Percentiles rank a stretch among this genome's conserved stretches.
Evolutionary conservation across 2,113 vertebrate species (phyloP).

Genomic region (Scortum barcoo): DNA sequence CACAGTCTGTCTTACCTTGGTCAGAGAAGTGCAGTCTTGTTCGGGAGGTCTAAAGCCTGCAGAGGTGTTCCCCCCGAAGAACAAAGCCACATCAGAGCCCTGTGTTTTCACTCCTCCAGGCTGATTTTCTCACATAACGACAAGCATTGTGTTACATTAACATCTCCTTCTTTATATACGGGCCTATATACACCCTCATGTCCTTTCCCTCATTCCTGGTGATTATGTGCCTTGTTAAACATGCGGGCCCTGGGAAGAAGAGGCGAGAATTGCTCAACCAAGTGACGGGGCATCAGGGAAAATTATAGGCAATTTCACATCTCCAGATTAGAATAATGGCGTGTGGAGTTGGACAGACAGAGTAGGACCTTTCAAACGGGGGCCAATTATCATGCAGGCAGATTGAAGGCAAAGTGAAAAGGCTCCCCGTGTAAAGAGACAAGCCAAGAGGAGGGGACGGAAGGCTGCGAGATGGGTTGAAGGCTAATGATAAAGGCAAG

Average conservation of each 20-base stretch:
- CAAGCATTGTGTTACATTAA: conserved; percentile 67
- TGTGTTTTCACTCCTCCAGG: conserved; percentile 55
- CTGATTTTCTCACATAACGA: conserved; percentile 61
- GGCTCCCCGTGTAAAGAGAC: conserved; percentile 65
- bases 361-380: conserved; percentile 82
- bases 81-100: conserved; percentile 50
- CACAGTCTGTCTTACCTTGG: conserved; percentile 63
- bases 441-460: conserved; percentile 54
- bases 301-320: conserved; percentile 90
- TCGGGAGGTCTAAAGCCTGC: conserved; percentile 38
- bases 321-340: conserved; percentile 88
- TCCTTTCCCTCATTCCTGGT: conserved; percentile 68
- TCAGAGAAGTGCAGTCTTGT: conserved; percentile 40
- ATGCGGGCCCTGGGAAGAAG: conserved; percentile 65
- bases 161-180: conserved; percentile 64
- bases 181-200: conserved; percentile 53
- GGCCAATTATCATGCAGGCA: conserved; percentile 82
- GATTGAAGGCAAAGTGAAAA: conserved; percentile 79
- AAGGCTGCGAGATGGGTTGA: conserved; percentile 59
- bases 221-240: conserved; percentile 81
- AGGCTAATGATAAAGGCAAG: conserved; percentile 64
- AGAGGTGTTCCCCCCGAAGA: conserved; percentile 47
- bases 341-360: conserved; percentile 82
- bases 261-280: conserved; percentile 69
- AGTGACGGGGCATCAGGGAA: conserved; percentile 83